A percentile compares a stretch with the other conserved stretches of the same genome.
Conservation (phyloP, 2,888 invertebrate species). For the Syritta pipiens region DNA sequence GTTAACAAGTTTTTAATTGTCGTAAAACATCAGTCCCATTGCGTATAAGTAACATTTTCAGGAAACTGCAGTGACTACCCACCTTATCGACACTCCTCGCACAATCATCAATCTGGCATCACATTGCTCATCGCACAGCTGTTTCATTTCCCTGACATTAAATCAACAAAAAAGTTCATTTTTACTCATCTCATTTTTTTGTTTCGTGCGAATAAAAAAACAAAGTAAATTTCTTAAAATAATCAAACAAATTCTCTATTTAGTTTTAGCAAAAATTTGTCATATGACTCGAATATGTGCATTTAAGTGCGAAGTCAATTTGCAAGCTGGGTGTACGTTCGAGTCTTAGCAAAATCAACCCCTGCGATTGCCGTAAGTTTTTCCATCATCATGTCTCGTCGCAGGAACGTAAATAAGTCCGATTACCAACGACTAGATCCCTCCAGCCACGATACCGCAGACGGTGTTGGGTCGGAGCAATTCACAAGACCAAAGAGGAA, state of each 20-base stretch:
- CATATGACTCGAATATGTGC: constrained; percentile 18
- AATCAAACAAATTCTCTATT: background rate
- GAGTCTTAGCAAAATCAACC: too few species aligned
- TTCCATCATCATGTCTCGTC: constrained; percentile 40
- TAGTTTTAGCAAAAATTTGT: constrained; percentile 8
- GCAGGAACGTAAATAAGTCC: constrained; percentile 31
- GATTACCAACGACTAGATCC: constrained; percentile 22
- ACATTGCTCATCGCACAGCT: too few species aligned
- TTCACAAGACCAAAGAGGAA: constrained; percentile 84
- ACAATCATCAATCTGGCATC: background rate
- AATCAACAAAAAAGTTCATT: constrained; percentile 10
- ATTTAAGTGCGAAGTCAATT: background rate
- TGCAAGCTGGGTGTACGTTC: too few species aligned
- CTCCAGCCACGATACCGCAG: constrained; percentile 35
- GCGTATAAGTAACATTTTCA: too few species aligned
- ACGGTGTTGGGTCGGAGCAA: constrained; percentile 77
- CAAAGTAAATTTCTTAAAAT: constrained; percentile 12
- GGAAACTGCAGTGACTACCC: too few species aligned
- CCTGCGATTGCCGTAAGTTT: background rate
- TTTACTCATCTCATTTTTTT: background rate
- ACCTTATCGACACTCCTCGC: background rate
- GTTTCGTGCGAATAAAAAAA: constrained; percentile 8
- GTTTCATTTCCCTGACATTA: background rate
- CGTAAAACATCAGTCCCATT: too few species aligned
- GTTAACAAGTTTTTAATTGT: too few species aligned